phyloP scores from a whole-genome alignment of 2,888 invertebrate genomes.

The Pantelozetes paolii region DNA sequence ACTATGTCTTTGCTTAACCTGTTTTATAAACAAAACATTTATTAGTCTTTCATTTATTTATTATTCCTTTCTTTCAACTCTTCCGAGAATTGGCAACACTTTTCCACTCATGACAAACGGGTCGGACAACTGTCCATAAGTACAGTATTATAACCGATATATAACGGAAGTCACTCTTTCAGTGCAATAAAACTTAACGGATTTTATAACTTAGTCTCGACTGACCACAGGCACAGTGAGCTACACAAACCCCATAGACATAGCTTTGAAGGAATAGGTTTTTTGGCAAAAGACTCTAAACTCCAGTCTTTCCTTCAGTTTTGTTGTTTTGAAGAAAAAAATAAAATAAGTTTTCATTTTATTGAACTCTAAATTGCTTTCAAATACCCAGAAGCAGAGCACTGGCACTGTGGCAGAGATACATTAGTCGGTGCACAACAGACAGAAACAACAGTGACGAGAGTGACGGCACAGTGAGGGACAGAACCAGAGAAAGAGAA shows the following conservation, averaged over 20 bases:
- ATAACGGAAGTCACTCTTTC: slow-evolving; percentile 34
- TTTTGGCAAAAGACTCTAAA: background rate
- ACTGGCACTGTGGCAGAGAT: background rate
- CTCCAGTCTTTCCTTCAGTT: background rate
- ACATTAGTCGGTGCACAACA: too few species aligned
- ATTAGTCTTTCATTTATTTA: slow-evolving; percentile 32
- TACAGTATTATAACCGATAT: background rate
- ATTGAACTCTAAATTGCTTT: background rate
- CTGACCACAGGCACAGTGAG: slow-evolving; percentile 23
- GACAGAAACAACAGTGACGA: too few species aligned
- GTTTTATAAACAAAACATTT: slow-evolving; percentile 24
- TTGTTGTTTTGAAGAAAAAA: background rate
- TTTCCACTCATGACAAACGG: slow-evolving; percentile 2
- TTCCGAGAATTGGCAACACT: slow-evolving; percentile 28
- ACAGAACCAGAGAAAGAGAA: slow-evolving; percentile 20
- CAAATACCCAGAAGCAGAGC: background rate
- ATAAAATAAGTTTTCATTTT: background rate
- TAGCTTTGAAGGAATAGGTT: background rate
- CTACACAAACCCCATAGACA: background rate
- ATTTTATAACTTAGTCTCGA: slow-evolving; percentile 36
- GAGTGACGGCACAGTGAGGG: too few species aligned
- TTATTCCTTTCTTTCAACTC: slow-evolving; percentile 19
- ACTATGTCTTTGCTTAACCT: slow-evolving; percentile 18
- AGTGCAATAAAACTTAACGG: slow-evolving; percentile 37
- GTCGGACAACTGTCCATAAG: background rate